Conservation (phyloP, 2,113 vertebrate genomes). For the Podarcis raffonei region DNA sequence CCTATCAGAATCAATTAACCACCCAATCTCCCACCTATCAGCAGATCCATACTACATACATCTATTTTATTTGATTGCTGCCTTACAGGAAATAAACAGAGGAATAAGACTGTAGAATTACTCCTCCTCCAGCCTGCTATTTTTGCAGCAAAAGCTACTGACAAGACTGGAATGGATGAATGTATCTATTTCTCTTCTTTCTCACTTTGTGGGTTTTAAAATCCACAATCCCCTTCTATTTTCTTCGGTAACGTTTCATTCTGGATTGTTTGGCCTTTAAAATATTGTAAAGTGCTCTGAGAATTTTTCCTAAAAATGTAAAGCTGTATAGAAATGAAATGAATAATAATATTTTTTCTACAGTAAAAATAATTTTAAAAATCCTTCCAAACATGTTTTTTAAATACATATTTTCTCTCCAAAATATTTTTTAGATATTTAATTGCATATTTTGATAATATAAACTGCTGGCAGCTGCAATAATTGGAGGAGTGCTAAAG, state of each 20-base stretch:
- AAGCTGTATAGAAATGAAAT: no score
- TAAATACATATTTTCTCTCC: not conserved
- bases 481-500: not conserved
- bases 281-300: no score
- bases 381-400: not conserved
- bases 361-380: not conserved
- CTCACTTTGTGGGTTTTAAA: not conserved
- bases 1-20: not conserved
- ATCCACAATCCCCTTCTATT: no score
- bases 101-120: not conserved
- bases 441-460: not conserved
- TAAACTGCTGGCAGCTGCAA: not conserved
- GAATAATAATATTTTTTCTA: not conserved
- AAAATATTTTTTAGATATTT: not conserved
- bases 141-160: not conserved
- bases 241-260: no score
- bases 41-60: not conserved
- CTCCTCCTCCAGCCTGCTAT: accelerated
- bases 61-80: not conserved
- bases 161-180: not conserved
- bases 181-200: not conserved
- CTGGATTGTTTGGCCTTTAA: no score
- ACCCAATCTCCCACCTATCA: no score
- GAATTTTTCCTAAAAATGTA: no score
- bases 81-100: not conserved